These are phyloP conservation scores for Hipposideros armiger DNA, from an alignment of 2,113 vertebrate species.

Conservation along the genomic window DNA sequence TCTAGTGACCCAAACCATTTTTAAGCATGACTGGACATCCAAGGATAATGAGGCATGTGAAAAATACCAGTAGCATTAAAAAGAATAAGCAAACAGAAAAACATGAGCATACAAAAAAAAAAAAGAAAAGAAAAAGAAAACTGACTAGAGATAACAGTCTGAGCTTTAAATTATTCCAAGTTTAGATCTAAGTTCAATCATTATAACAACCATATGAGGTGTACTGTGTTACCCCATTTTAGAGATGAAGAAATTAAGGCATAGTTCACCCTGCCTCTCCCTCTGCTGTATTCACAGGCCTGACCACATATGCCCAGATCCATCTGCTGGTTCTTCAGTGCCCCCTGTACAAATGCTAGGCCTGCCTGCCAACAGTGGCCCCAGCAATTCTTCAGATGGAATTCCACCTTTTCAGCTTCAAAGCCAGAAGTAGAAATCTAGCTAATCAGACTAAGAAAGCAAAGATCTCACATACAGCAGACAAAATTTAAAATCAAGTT, in stretches of 20 bases:
- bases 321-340: not conserved
- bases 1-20: not conserved
- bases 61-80: not conserved
- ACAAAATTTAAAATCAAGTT: constrained; percentile 86
- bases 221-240: not conserved
- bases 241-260: not conserved
- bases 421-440: constrained; percentile 77
- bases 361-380: not conserved
- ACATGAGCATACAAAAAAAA: not conserved
- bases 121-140: not conserved
- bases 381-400: constrained; percentile 9
- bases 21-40: not conserved
- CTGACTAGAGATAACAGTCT: not conserved
- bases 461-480: constrained; percentile 87
- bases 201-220: not conserved
- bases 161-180: not conserved
- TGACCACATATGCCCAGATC: not conserved
- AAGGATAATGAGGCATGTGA: not conserved
- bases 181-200: not conserved
- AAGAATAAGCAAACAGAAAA: not conserved
- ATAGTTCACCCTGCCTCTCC: not conserved
- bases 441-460: constrained; percentile 78
- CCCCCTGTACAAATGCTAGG: rapidly evolving
- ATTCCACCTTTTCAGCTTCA: constrained; percentile 62
- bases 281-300: too few species aligned